Base-by-base conservation (phyloP, 2,113 vertebrate genomes). In the Odontesthes bonariensis region DNA sequence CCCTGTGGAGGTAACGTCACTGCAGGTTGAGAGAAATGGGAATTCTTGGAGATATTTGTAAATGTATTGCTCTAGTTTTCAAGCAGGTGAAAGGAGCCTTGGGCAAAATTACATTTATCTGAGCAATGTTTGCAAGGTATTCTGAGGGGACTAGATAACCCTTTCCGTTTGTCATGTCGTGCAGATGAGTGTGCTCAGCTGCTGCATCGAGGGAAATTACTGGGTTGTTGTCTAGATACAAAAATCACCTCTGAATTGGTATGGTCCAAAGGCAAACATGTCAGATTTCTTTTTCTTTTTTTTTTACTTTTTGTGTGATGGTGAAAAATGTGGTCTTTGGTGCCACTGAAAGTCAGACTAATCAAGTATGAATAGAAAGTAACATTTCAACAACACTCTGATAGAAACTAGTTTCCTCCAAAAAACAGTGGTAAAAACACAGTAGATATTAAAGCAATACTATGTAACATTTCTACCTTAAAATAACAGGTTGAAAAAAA, bases 81-180 rank as follows among this genome's bases (percentile, higher is more conserved):
- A 77, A 81, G 82, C 88, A 93, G 92, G 87, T 93, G 87, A 92
- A 75, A 83, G 83, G 86, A 82, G 88, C 92, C 88, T 68, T 81
- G 86, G 88, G 93, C 91, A 92, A 92, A 93, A 93, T 94, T 84
- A 83, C 86, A 89, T 94, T 92, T 91, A 92, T 91, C 91, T 91
- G 83, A 88, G 84, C 70, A 55, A 89, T 88, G 82, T 91, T 92
- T 90, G 87, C 46, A 59, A 67, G 82, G 74, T 83, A 88, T 87
- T 91, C 92, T 86, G 75, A 76, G 62, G 92, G 90, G 92, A 95
- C 67, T 22, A 44, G 80, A 89, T 88, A 89, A 86, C 88, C 88
- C 90, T 89, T 87, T 89, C 72, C 69, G 81, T 88, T 91, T 92
- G 87, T 92, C 91, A 92, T 38, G 35, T 90, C 71, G 74, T 73